Evolutionary conservation across 2,888 invertebrate genomes (phyloP).

Genomic region (Lamproptera curius): DNA sequence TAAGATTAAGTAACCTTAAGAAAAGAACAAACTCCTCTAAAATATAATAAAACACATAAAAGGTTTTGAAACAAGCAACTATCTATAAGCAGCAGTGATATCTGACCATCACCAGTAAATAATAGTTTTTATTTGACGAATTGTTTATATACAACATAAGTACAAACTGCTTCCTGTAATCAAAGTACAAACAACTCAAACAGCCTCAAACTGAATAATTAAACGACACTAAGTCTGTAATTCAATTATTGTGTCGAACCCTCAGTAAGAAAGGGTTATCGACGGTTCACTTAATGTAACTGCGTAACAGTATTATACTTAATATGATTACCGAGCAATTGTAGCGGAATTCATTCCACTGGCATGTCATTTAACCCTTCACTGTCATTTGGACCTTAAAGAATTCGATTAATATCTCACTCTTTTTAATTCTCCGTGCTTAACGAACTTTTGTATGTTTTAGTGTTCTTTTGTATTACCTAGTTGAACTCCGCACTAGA

Average conservation of each 20-base stretch:
- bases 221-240: slow-evolving; percentile 38
- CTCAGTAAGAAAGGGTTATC: slow-evolving; percentile 59
- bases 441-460: too few species aligned
- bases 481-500: too few species aligned
- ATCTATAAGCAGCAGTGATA: too few species aligned
- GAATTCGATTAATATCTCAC: slow-evolving; percentile 17
- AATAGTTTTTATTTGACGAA: too few species aligned
- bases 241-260: slow-evolving; percentile 41
- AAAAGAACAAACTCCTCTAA: too few species aligned
- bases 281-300: slow-evolving; percentile 40
- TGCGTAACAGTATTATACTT: slow-evolving; percentile 56
- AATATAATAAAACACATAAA: too few species aligned
- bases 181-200: slow-evolving; percentile 31
- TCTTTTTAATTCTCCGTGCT: too few species aligned
- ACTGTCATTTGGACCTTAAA: slow-evolving; percentile 25
- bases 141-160: too few species aligned
- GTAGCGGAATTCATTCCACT: slow-evolving; percentile 59
- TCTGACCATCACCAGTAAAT: too few species aligned
- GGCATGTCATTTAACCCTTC: slow-evolving; percentile 60
- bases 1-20: too few species aligned
- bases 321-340: slow-evolving; percentile 61
- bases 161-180: slow-evolving; percentile 10
- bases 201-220: slow-evolving; percentile 39
- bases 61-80: too few species aligned
- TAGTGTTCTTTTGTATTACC: too few species aligned